phyloP scores from a whole-genome alignment of 2,113 vertebrate genomes.

The Ranitomeya variabilis region DNA sequence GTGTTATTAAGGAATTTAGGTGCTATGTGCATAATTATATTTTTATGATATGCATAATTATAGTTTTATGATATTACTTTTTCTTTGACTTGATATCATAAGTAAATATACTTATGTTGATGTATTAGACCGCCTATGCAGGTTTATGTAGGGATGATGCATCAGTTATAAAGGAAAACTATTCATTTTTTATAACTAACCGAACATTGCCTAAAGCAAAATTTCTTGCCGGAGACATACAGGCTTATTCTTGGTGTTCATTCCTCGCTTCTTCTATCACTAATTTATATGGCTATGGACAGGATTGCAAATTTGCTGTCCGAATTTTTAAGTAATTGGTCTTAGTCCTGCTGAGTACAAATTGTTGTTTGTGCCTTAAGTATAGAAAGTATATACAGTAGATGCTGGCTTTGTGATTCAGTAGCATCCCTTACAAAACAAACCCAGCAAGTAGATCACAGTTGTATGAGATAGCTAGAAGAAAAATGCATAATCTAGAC shows the following conservation, averaged over 20 bases:
- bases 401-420: slow-evolving; percentile 26
- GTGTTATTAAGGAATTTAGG: not conserved
- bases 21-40: not conserved
- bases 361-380: not conserved
- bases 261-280: not conserved
- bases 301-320: not conserved
- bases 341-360: not conserved
- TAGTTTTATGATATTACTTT: not conserved
- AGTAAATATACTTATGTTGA: not conserved
- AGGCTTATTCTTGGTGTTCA: not conserved
- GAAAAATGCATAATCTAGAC: slow-evolving; percentile 28
- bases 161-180: not conserved
- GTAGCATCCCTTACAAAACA: slow-evolving; percentile 24
- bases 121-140: not conserved
- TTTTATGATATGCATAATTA: not conserved
- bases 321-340: not conserved
- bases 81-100: not conserved
- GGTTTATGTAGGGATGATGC: not conserved
- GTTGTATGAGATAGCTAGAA: slow-evolving; percentile 52
- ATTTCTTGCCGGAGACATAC: not conserved
- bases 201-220: slow-evolving; percentile 1
- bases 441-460: slow-evolving; percentile 56
- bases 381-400: not conserved
- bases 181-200: slow-evolving; percentile 9
- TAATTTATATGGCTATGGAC: not conserved